Evolutionary conservation across 2,797 vertebrate species (phyloP).

Genomic region (Allobates femoralis): DNA sequence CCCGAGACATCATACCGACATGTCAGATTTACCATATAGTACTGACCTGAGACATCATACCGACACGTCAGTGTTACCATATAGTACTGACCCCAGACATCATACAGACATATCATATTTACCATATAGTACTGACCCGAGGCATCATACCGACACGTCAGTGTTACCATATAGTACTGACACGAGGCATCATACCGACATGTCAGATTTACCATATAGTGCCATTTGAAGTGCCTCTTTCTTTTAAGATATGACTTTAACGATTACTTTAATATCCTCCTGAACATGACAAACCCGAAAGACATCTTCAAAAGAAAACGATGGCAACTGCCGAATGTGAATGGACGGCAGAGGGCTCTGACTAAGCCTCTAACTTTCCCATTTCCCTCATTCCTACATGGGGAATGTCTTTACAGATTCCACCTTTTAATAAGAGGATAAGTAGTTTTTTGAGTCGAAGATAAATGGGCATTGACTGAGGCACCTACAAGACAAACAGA

Average conservation of each 20-base stretch:
- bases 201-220: too few relatives aligned
- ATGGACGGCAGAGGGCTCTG: slow-evolving; percentile 14
- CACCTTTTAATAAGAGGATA: slow-evolving; percentile 35
- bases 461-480: slow-evolving; percentile 46
- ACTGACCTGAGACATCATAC: too few relatives aligned
- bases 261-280: slow-evolving; percentile 20
- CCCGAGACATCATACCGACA: too few relatives aligned
- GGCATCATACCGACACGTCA: too few relatives aligned
- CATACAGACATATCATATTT: too few relatives aligned
- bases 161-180: too few relatives aligned
- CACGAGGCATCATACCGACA: too few relatives aligned
- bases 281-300: background rate
- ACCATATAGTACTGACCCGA: too few relatives aligned
- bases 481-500: slow-evolving; percentile 39
- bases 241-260: background rate
- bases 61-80: too few relatives aligned
- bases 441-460: slow-evolving; percentile 20
- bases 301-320: background rate
- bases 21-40: too few relatives aligned
- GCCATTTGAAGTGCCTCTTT: background rate
- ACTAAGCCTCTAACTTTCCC: background rate
- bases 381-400: background rate
- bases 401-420: background rate
- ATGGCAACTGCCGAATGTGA: background rate
- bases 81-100: too few relatives aligned